Evolutionary conservation across 2,113 vertebrate genomes (phyloP), one percentile per base, ranked within the genome.

Genomic region (Taxidea taxus): DNA sequence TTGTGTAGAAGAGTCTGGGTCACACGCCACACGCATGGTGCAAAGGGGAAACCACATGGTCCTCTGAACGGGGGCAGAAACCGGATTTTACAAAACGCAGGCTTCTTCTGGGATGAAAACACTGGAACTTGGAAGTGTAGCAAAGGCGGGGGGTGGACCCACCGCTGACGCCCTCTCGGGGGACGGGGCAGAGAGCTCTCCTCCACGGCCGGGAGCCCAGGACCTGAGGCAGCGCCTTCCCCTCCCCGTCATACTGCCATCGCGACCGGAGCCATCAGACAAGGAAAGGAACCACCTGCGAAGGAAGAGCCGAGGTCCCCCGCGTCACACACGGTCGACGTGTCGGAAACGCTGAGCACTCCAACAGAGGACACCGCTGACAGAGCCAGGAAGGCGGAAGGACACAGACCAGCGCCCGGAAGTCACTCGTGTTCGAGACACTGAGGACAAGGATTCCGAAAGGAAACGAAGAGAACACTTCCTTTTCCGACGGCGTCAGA

Each of bases 201-300:
- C 18, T 25, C 37, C 56, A 15, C 34, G 68, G 34, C 34, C 51
- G 23, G 68, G 29, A 74, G 31, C 44, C 20, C 18, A 12, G 1
- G 49, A 23, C 44, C 20, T 7, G 49, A 18, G 7, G 27, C 6
- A n/a, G 20, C 20, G 13, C 3, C 49, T 21, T n/a, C 49, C n/a
- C 0, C 3, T 51, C 31, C 11, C 7, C 2, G 2, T 5, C 15
- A 0, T 31, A 18, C 25, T 23, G 31, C 5, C 9, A 3, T 3
- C 13, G 21, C 20, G 39, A 25, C 68, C 68, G 44, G 37, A 74
- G 51, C 12, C 11, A 6, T 6, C 7, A 13, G 18, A 23, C 31
- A 7, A 23, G 31, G 51, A 21, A 25, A 34, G 11, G 47, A 51
- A 80, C 18, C 74, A 34, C 31, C 31, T 7, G 37, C 27, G 11